Evolutionary conservation across 2,888 invertebrate genomes (phyloP), one percentile per base, ranked within the genome.

Genomic region (Ectobius pallidus): DNA sequence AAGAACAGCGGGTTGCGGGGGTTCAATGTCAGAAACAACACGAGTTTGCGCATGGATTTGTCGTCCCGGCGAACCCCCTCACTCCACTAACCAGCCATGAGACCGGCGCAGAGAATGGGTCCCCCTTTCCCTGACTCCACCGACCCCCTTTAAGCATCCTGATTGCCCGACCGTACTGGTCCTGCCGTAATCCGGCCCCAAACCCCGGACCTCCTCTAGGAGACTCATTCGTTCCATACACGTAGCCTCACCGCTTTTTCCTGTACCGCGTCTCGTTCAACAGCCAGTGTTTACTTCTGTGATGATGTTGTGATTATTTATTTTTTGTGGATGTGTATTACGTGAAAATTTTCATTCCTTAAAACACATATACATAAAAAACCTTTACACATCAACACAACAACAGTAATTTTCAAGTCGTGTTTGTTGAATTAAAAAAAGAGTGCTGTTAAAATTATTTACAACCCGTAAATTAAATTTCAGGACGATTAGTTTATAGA

Each of bases 181-280:
- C 58, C 58, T 58, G 58, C 58, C 58, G 27, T 58, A 58, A 58
- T 30, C 58, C 16, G 58, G 58, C 58, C 58, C 30, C 58, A 58
- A 58, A 58, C 58, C 58, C 58, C 58, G 58, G 58, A 58, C 58
- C 58, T 58, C 58, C 58, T 58, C 58, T 58, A 30, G 58, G 58
- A 30, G 58, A 16, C n/a, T 58, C 58, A 58, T 25, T 58, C 32
- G 58, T 58, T n/a, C 30, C 58, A 30, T 30, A 30, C n/a, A n/a
- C 58, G 58, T 58, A 30, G 32, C 58, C 58, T 58, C 25, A 32
- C 58, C 30, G 58, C 58, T 58, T 58, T 30, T 58, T 58, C 58
- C 58, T 52, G 52, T 30, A 30, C 16, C 58, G 58, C 58, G 32
- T 1, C 30, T 14, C 30, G 27, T 20, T 11, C 22, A n/a, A 25